Evolutionary conservation across 2,797 vertebrate genomes (phyloP).

Genomic region (Cynodonichthys magdalenae): DNA sequence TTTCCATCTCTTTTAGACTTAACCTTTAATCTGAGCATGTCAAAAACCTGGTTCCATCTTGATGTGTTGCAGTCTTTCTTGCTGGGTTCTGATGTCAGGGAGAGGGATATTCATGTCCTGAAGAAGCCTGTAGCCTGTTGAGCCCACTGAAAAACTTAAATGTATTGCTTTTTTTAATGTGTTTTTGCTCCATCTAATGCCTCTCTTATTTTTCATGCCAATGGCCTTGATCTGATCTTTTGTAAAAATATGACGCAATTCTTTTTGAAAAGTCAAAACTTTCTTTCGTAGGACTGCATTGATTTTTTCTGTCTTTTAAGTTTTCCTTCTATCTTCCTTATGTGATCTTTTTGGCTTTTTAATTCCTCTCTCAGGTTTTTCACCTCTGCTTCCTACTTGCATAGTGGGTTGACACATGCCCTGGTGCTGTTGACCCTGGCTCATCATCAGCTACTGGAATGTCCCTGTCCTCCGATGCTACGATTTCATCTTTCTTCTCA

Average conservation of each 20-base stretch:
- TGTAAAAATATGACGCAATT: background rate
- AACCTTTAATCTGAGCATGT: background rate
- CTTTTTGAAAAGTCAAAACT: background rate
- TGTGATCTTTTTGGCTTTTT: background rate
- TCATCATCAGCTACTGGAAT: too few relatives aligned
- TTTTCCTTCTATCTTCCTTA: background rate
- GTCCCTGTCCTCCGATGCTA: too few relatives aligned
- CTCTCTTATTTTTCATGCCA: background rate
- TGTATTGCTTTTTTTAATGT: background rate
- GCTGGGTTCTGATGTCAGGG: background rate
- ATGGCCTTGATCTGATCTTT: background rate
- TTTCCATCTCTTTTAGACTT: background rate
- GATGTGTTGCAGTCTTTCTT: slow-evolving; percentile 1
- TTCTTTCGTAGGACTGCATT: background rate
- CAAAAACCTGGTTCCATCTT: background rate
- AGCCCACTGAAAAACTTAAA: background rate
- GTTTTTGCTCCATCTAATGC: background rate
- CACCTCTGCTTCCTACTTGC: background rate
- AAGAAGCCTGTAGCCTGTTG: background rate
- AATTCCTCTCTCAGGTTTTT: background rate
- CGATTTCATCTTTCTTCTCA: background rate
- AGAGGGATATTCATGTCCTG: background rate
- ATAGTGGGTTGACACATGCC: background rate
- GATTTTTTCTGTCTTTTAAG: background rate
- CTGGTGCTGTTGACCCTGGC: background rate